Percentiles rank a stretch among this genome's conserved stretches.
Conservation (phyloP, 2,797 vertebrate genomes). For the Tadarida brasiliensis region DNA sequence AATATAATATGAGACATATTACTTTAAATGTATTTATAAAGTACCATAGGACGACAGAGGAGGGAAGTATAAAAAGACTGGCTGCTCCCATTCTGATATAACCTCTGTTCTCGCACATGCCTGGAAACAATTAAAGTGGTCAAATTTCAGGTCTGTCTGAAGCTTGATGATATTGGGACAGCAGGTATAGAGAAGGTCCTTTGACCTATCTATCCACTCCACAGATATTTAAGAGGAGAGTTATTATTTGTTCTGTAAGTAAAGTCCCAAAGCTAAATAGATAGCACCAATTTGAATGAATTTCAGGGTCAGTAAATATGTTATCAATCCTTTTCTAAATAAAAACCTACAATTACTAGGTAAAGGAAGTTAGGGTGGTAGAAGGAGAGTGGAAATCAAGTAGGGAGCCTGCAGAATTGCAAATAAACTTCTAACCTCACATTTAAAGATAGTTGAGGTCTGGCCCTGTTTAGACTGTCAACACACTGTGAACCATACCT, state of each 20-base stretch:
- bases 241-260: neutral
- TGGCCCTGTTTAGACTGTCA: neutral
- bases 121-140: slow-evolving; percentile 17
- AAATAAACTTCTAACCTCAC: neutral
- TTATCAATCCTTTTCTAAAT: neutral
- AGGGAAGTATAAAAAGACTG: neutral
- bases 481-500: neutral
- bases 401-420: neutral
- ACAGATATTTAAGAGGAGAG: neutral
- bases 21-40: slow-evolving; percentile 30
- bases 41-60: neutral
- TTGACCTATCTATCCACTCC: neutral
- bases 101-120: neutral
- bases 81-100: neutral
- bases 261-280: slow-evolving; percentile 18
- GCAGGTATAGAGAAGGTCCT: neutral
- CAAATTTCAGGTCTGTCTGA: neutral
- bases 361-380: neutral
- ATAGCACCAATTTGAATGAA: neutral
- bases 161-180: neutral
- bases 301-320: neutral
- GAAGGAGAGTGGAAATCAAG: neutral
- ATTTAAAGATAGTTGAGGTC: neutral
- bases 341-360: neutral
- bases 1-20: neutral